Evolutionary conservation across 2,797 vertebrate species (phyloP).

Genomic region (Crenuchus spilurus): DNA sequence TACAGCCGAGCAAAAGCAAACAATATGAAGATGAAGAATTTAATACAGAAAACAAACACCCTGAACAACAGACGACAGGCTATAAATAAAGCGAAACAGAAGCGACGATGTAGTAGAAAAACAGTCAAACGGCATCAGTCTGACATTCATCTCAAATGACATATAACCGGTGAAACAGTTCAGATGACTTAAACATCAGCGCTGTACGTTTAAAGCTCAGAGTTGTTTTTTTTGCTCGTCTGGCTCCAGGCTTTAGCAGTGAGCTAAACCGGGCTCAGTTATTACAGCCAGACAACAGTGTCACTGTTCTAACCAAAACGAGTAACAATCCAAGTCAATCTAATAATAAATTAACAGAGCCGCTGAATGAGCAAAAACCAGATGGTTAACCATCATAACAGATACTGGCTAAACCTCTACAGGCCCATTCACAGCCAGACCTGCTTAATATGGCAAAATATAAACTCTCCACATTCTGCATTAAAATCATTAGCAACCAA

Average conservation of each 20-base stretch:
- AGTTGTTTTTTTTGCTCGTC: too few species aligned
- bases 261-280: too few species aligned
- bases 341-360: neutral
- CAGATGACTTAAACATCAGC: neutral
- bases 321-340: neutral
- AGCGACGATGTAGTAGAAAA: slow-evolving; percentile 12
- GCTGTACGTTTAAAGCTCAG: neutral
- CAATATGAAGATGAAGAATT: too few species aligned
- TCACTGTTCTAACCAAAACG: neutral
- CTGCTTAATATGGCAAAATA: neutral
- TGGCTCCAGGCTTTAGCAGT: neutral
- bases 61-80: neutral
- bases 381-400: neutral
- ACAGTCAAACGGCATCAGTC: slow-evolving; percentile 39
- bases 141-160: slow-evolving; percentile 26
- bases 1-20: too few species aligned
- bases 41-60: neutral
- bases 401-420: neutral
- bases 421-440: neutral
- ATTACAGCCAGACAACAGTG: slow-evolving; percentile 9
- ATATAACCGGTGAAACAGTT: neutral
- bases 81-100: slow-evolving; percentile 16
- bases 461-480: too few species aligned
- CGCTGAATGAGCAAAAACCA: neutral
- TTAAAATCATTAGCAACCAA: neutral